A percentile compares a stretch with the other conserved stretches of the same genome.
phyloP scores from a whole-genome alignment of 2,113 vertebrate species.

The Sorex araneus region DNA sequence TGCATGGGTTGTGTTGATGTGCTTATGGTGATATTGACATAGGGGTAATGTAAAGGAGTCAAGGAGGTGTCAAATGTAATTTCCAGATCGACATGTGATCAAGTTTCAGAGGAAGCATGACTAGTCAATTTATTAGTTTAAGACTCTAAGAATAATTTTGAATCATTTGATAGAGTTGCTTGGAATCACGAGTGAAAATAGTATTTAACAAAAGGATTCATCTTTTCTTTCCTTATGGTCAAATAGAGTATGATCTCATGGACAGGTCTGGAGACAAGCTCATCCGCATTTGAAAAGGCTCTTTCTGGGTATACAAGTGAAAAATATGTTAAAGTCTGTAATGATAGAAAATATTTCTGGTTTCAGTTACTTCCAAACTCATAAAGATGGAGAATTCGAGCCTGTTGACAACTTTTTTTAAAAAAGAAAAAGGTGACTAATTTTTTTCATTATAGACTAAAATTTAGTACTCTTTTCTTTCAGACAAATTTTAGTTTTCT shows the following conservation, averaged over 20 bases:
- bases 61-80: slow-evolving; percentile 19
- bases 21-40: slow-evolving; percentile 12
- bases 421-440: slow-evolving; percentile 57
- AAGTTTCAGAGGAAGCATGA: not conserved
- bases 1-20: slow-evolving; percentile 63
- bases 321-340: not conserved
- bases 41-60: slow-evolving; percentile 33
- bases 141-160: not conserved
- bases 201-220: not conserved
- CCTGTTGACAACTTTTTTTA: slow-evolving; percentile 47
- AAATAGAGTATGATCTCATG: not conserved
- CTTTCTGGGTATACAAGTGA: not conserved
- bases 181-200: slow-evolving; percentile 34
- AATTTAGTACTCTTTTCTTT: slow-evolving; percentile 64
- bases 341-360: not conserved
- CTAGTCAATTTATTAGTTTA: not conserved
- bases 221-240: fast-evolving
- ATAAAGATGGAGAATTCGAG: slow-evolving; percentile 56
- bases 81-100: slow-evolving; percentile 39
- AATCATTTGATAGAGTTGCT: slow-evolving; percentile 6
- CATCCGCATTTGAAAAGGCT: not conserved
- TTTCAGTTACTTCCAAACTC: slow-evolving; percentile 21
- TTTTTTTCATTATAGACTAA: not conserved
- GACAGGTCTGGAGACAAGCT: fast-evolving
- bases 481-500: slow-evolving; percentile 32